These are phyloP conservation scores for Allacma fusca DNA, from an alignment of 2,888 invertebrate species.

Conservation along the genomic window DNA sequence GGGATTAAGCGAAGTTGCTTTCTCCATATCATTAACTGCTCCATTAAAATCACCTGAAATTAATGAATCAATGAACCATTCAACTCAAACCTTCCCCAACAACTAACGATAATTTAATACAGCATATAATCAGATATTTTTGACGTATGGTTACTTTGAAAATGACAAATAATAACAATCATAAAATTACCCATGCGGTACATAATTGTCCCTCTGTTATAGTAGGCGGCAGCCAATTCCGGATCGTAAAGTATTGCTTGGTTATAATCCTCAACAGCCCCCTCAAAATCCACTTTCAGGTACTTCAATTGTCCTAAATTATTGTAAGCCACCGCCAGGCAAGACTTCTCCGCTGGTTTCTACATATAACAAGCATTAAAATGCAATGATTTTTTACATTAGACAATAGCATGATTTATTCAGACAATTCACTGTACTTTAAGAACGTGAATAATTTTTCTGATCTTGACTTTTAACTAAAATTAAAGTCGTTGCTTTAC, in stretches of 20 bases:
- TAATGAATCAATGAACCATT: no score
- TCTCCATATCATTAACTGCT: conserved; percentile 60
- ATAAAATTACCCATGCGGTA: conserved; percentile 64
- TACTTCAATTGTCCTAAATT: conserved; percentile 64
- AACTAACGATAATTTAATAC: no score
- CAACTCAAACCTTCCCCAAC: no score
- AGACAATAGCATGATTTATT: no score
- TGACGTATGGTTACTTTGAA: no score
- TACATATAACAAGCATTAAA: not conserved
- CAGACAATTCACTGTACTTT: no score
- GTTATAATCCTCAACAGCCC: conserved; percentile 64
- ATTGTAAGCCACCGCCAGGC: conserved; percentile 62
- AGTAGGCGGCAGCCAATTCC: conserved; percentile 63
- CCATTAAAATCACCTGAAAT: conserved; percentile 59
- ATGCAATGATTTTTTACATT: no score
- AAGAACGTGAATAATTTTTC: no score
- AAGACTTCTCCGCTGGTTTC: not conserved
- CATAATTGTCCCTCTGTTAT: conserved; percentile 65
- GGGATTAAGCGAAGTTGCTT: conserved; percentile 59
- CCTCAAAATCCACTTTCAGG: conserved; percentile 64
- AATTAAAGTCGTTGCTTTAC: no score
- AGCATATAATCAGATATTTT: no score
- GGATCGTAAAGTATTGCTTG: conserved; percentile 62
- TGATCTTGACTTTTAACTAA: no score
- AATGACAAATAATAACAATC: no score